phyloP scores from a whole-genome alignment of 2,797 vertebrate genomes.

The Myripristis jacobus region DNA sequence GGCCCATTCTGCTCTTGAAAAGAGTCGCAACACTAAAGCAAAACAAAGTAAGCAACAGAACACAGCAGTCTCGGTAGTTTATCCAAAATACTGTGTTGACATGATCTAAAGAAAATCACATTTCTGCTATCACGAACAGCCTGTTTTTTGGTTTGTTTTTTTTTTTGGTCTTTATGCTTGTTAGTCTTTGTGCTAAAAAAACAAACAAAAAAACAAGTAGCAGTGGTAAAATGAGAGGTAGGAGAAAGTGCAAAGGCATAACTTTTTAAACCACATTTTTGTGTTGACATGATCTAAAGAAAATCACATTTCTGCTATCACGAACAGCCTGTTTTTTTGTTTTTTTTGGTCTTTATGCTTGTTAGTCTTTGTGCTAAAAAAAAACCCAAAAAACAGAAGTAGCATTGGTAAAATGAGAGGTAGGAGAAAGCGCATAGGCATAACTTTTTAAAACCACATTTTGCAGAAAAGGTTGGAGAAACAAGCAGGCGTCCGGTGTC shows the following conservation, averaged over 20 bases:
- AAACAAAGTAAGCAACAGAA: slow-evolving; percentile 5
- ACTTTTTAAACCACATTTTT: not conserved
- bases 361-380: no score
- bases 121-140: not conserved
- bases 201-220: no score
- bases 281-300: not conserved
- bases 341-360: not conserved
- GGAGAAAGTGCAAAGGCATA: not conserved
- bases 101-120: not conserved
- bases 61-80: slow-evolving; percentile 11
- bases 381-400: no score
- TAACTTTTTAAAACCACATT: not conserved
- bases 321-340: not conserved
- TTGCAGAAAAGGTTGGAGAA: not conserved
- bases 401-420: no score
- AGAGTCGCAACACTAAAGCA: not conserved
- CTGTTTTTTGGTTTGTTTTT: not conserved
- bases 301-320: not conserved
- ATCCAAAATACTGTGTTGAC: not conserved
- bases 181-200: no score
- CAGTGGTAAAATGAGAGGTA: no score
- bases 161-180: not conserved
- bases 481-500: no score
- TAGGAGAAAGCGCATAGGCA: not conserved
- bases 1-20: not conserved